Percentiles rank a stretch among this genome's conserved stretches.
phyloP scores from a whole-genome alignment of 2,797 vertebrate species.

The Enteromius afrohamiltoni region DNA sequence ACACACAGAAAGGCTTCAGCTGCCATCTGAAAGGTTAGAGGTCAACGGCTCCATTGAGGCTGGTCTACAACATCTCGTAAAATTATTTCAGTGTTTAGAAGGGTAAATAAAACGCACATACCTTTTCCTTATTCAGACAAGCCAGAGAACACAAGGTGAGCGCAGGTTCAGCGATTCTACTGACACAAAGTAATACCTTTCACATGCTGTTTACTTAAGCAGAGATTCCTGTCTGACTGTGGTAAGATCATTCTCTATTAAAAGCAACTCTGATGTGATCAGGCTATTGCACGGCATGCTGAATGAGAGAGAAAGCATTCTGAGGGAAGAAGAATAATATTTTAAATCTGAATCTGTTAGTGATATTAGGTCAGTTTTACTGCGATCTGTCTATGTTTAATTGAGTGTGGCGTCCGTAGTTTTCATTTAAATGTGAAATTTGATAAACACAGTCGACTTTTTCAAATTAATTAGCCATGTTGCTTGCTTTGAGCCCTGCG shows the following conservation, averaged over 20 bases:
- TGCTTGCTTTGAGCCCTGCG: not conserved
- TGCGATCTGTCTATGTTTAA: not conserved
- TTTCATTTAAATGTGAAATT: not conserved
- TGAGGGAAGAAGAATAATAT: not conserved
- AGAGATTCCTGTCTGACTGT: slow-evolving; percentile 73
- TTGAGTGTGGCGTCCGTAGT: not conserved
- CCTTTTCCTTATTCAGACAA: slow-evolving; percentile 23
- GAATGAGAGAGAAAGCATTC: slow-evolving; percentile 7
- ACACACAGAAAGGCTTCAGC: slow-evolving; percentile 16
- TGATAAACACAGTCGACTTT: not conserved
- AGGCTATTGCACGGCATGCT: not conserved
- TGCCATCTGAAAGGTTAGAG: slow-evolving; percentile 27
- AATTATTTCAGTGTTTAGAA: slow-evolving; percentile 28
- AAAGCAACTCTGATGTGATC: slow-evolving; percentile 44
- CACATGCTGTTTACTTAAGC: slow-evolving; percentile 70
- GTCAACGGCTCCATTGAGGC: not conserved
- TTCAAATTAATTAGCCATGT: not conserved
- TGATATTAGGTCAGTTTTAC: not conserved
- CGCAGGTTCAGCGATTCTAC: slow-evolving; percentile 63
- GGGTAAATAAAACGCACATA: slow-evolving; percentile 1
- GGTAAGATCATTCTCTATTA: slow-evolving; percentile 63
- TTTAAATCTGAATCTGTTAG: not conserved
- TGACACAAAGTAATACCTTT: slow-evolving; percentile 57
- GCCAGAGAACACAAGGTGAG: slow-evolving; percentile 20
- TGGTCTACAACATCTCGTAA: slow-evolving; percentile 10